Conservation (phyloP, 30 jellyfish, hydroid and myxozoan genomes). For the Aurelia aurita region DNA sequence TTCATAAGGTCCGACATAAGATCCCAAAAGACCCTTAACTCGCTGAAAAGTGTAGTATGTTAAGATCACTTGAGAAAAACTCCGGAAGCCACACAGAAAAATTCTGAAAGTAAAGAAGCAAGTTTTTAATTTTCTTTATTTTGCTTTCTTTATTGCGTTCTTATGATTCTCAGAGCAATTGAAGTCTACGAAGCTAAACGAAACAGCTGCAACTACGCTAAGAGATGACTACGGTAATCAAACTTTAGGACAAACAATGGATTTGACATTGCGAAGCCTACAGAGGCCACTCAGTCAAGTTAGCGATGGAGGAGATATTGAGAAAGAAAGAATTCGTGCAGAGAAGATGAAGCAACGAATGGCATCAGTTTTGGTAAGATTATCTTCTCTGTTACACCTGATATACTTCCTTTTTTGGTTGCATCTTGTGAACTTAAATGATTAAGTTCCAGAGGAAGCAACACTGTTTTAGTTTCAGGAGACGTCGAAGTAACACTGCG, state of each 20-base stretch:
- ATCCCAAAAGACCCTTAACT: too few species aligned
- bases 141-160: background rate
- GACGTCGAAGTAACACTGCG: too few species aligned
- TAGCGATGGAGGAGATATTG: constrained; percentile 1
- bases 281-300: constrained; percentile 19
- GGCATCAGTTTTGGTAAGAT: constrained; percentile 42
- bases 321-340: constrained; percentile 21
- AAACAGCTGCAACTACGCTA: background rate
- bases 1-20: too few species aligned
- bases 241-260: constrained; percentile 27
- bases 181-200: constrained; percentile 29
- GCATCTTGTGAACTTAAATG: too few species aligned
- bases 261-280: constrained; percentile 8
- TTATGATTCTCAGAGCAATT: constrained; percentile 32
- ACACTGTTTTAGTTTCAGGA: too few species aligned
- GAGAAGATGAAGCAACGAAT: constrained; percentile 25
- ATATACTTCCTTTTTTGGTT: too few species aligned
- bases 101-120: background rate
- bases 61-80: too few species aligned
- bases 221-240: background rate
- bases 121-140: background rate
- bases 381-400: background rate
- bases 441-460: too few species aligned
- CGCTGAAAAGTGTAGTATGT: too few species aligned
- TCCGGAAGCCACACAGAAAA: background rate